Conservation (phyloP, 2,797 vertebrate genomes). For the Scleropages formosus region DNA sequence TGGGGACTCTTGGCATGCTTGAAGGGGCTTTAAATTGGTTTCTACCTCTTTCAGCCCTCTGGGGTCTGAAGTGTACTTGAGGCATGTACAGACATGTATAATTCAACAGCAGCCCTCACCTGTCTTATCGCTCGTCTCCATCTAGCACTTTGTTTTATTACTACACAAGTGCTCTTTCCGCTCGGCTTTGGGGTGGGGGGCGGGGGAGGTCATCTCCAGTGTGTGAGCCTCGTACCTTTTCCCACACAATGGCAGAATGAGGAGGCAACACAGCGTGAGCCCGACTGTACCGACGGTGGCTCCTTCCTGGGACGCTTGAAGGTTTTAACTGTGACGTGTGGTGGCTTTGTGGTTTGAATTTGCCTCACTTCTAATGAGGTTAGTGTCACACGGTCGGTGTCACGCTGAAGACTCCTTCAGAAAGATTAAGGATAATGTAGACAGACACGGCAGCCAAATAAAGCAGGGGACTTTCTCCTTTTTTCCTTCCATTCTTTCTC, state of each 20-base stretch:
- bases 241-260: background rate
- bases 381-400: slow-evolving; percentile 47
- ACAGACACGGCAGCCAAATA: background rate
- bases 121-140: background rate
- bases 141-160: slow-evolving; percentile 5
- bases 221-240: background rate
- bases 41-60: background rate
- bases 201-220: background rate
- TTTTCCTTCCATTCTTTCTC: no score
- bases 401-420: slow-evolving; percentile 46
- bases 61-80: background rate
- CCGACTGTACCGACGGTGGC: background rate
- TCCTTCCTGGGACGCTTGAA: slow-evolving; percentile 31
- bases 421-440: slow-evolving; percentile 42
- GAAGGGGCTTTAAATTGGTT: background rate
- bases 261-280: background rate
- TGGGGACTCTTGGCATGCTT: background rate
- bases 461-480: no score
- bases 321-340: slow-evolving; percentile 41
- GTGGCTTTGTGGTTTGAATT: slow-evolving; percentile 44
- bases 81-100: background rate
- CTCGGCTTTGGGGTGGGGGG: background rate
- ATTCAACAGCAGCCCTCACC: background rate
- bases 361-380: slow-evolving; percentile 44
- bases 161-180: background rate